A percentile compares a stretch with the other conserved stretches of the same genome.
Evolutionary conservation across 2,113 vertebrate species (phyloP).

Genomic region (human (Homo sapiens)): DNA sequence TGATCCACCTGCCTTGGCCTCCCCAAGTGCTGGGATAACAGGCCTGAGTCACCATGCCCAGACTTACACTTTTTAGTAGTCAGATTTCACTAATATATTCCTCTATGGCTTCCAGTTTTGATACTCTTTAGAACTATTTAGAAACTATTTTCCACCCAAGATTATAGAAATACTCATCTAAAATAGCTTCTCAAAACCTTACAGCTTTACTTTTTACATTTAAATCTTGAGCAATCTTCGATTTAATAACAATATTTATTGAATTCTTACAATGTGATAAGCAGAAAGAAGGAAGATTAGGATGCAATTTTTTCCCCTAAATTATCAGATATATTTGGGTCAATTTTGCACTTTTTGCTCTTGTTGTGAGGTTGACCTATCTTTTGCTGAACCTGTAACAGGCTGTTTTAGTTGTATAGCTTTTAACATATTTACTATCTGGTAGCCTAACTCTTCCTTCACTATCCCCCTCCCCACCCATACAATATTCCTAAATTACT

Average conservation of each 20-base stretch:
- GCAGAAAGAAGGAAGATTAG: background rate
- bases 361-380: background rate
- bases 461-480: background rate
- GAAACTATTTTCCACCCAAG: background rate
- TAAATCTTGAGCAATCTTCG: background rate
- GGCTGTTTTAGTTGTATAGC: background rate
- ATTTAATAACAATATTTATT: background rate
- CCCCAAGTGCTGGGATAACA: no score
- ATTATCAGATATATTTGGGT: background rate
- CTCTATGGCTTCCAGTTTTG: background rate
- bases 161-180: background rate
- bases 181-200: background rate
- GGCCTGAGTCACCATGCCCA: no score
- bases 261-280: background rate
- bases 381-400: background rate
- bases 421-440: slow-evolving; percentile 6
- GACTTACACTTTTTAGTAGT: background rate
- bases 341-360: background rate
- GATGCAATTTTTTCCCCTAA: background rate
- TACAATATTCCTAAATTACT: background rate
- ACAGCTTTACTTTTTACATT: background rate
- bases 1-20: no score
- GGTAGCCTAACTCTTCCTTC: background rate
- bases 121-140: background rate
- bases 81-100: background rate